Base-by-base conservation (phyloP, 1,140 invertebrate species). In the Pygmarrhopalites habei region DNA sequence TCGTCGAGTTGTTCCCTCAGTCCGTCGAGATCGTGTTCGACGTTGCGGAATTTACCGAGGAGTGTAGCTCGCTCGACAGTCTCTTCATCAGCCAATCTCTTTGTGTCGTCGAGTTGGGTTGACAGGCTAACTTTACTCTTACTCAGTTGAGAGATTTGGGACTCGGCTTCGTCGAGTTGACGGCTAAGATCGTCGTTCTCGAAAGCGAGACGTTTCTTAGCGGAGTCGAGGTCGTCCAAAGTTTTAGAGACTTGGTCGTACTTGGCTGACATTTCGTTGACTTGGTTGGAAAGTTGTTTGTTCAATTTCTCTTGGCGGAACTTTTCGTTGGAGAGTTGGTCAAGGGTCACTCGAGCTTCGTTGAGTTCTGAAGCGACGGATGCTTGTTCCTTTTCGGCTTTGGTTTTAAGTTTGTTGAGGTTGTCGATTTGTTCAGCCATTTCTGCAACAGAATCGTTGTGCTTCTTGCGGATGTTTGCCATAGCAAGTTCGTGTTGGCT, bases 401-500 rank as follows among this genome's bases (percentile, higher is more conserved):
- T 97, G 77, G 90, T 89, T 82, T 98, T 98, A 75, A 93, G 85
- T 80, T 99, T 99, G 85, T 98, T 96, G 74, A 99, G 86, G 92
- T 90, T n/a, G n/a, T n/a, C n/a, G n/a, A n/a, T n/a, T n/a, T n/a
- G n/a, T n/a, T n/a, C n/a, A n/a, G n/a, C n/a, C 87, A 99, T 93
- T 79, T 98, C 94, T 72, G 90, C 87, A 73, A 97, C 91, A 74
- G 94, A 90, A 81, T 99, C 96, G 77, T 98, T 97, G 83, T 98
- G 92, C 85, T 99, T 99, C 86, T 99, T 99, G 79, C 95, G 89
- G 70, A 98, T 84, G 77, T 89, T 90, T 72, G 90, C 88, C 72
- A 98, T 82, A 70, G 92, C 91, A 66, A 91, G 86, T 80, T 99
- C 96, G 77, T 98, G 94, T 79, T 98, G 94, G 77, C 98, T 92